Evolutionary conservation across 2,113 vertebrate genomes (phyloP), one percentile per base, ranked within the genome.

Genomic region (Cyanoderma ruficeps): DNA sequence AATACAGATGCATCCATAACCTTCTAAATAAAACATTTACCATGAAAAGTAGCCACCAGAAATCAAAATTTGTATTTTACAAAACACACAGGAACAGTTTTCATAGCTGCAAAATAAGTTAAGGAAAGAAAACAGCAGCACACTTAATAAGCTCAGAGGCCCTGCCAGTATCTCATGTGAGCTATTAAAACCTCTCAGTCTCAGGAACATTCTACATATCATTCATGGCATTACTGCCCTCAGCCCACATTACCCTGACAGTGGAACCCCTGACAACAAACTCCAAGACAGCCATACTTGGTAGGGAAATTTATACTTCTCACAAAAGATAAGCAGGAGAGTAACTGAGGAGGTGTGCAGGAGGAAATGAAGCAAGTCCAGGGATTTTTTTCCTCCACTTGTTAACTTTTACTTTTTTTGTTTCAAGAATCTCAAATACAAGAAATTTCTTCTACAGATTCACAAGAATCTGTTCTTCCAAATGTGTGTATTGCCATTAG

Each of bases 51-150:
- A 57, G 50, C 7, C 11, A 50, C 14, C 6, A 50, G 12, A 81
- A 87, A 8, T 46, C 31, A 69, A 63, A 64, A 79, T 24, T 44
- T 20, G 11, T 49, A 53, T 49, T 41, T 89, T 42, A 57, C 0
- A 0, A 60, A 84, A 63, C 13, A 33, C 7, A 80, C 1, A 50
- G 35, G 47, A 85, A 49, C 22, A 35, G 20, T 75, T 92, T 85
- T 59, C 39, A 59, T 6, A 44, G 23, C 27, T 47, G 15, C 8
- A 60, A 80, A 75, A 50, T 17, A 91, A 63, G 25, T 53, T 52
- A 27, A 5, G 31, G 11, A 18, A 80, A 56, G 52, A 77, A 81
- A 60, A 0, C 0, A 37, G 46, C 52, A 35, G n/a, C 25, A 69
- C 13, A 33, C 6, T 28, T n/a, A 33, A 50, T 11, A 23, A 86